A percentile compares a stretch with the other conserved stretches of the same genome.
These are phyloP conservation scores for Darevskia nairensis DNA, from an alignment of 2,797 vertebrate species.

Conservation along the genomic window DNA sequence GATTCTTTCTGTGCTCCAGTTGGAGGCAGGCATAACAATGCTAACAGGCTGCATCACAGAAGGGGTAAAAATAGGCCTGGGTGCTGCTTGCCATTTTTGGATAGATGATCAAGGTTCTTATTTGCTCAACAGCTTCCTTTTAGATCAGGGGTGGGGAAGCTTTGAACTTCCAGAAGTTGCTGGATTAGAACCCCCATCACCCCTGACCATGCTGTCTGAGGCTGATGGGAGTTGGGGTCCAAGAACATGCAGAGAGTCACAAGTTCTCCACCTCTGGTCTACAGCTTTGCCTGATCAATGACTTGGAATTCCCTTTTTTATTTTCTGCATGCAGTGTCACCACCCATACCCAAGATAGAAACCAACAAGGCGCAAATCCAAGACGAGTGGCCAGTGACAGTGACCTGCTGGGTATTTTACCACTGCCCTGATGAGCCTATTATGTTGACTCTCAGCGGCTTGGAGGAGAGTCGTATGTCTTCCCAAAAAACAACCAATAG, in stretches of 20 bases:
- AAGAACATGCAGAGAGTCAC: no score
- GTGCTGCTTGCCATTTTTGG: background rate
- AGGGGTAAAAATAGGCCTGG: no score
- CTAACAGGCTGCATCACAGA: background rate
- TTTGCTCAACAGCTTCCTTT: background rate
- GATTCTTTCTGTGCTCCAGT: no score
- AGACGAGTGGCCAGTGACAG: accelerated
- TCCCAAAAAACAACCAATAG: accelerated
- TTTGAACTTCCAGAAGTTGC: no score
- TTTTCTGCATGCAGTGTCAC: background rate
- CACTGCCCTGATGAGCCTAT: background rate
- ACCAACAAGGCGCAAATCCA: accelerated
- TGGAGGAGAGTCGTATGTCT: accelerated
- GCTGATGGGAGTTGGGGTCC: no score
- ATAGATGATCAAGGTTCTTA: background rate
- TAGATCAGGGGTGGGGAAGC: no score
- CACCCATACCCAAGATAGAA: background rate
- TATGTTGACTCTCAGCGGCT: background rate
- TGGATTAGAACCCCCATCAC: no score
- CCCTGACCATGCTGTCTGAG: no score
- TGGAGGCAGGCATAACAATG: no score
- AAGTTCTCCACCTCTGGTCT: no score
- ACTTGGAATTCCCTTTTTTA: background rate
- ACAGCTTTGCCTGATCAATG: background rate
- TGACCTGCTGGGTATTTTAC: background rate